Evolutionary conservation across 2,888 invertebrate genomes (phyloP), one percentile per base, ranked within the genome.

Genomic region (Orchestes rusci): DNA sequence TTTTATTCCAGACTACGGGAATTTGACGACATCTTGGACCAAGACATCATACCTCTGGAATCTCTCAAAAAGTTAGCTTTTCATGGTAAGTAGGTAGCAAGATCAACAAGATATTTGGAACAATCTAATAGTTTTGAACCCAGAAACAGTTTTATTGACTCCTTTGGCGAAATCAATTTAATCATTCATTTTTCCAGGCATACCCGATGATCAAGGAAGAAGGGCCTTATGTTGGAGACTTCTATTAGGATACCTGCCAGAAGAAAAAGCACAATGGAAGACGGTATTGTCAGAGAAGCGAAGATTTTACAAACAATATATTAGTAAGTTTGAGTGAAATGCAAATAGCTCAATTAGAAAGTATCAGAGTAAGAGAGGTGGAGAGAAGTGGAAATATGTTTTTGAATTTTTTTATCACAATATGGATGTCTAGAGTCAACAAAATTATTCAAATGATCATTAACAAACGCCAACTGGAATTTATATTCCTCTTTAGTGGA

Each of bases 201-300:
- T 93, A 57, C 92, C 93, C 1, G 92, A 92, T 64, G 89, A 88
- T 56, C 82, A 81, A 54, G 87, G 90, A 1, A 72, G 83, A 48
- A 74, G 94, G 39, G 78, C 93, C 0, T 64, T 88, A 29, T 88
- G 90, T 56, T 95, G 95, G 94, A 88, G 86, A 70, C 70, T 94
- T 15, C 69, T 95, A 37, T 71, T 95, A 23, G 84, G 89, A 60
- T 95, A 94, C 64, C 71, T 95, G 51, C 89, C 90, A 0, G 68
- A 76, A 4, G 77, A 81, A 35, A 80, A 74, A 58, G 69, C 68
- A 33, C 74, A 74, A 45, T 88, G 91, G 85, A 70, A 77, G 10
- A 67, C 76, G 39, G 79, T 80, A 18, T 70, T 93, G 3, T 58
- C 70, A 1, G 80, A 84, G 55, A 90, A 93, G 62, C 75, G 94